phyloP scores from a whole-genome alignment of 2,113 vertebrate genomes.

The Protomyctophum bolini region DNA sequence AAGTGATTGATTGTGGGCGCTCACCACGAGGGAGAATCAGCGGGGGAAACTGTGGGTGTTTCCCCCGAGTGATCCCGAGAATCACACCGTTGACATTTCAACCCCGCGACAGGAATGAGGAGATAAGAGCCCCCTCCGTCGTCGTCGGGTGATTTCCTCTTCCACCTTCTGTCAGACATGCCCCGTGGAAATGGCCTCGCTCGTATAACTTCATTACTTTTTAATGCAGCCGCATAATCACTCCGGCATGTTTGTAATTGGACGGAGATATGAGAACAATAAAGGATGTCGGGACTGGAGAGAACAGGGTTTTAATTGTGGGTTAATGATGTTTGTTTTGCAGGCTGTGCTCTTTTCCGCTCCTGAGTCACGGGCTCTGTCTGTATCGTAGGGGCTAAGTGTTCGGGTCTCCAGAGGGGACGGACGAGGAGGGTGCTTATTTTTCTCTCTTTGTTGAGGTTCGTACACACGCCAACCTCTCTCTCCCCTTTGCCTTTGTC shows the following conservation, averaged over 20 bases:
- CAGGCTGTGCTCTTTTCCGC: constrained; percentile 50
- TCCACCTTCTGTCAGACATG: constrained; percentile 57
- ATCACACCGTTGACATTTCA: constrained; percentile 63
- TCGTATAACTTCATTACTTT: constrained; percentile 83
- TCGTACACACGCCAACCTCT: constrained; percentile 6
- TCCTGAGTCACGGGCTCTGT: constrained; percentile 63
- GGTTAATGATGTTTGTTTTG: constrained; percentile 84
- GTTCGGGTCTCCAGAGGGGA: constrained; percentile 48
- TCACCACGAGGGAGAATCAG: constrained; percentile 36
- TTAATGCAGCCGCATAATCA: constrained; percentile 82
- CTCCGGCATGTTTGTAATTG: constrained; percentile 75
- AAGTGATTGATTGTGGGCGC: constrained; percentile 54
- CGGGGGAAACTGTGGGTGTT: constrained; percentile 34
- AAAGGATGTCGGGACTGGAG: constrained; percentile 74
- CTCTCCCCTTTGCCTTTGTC: constrained; percentile 42
- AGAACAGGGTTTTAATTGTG: constrained; percentile 78
- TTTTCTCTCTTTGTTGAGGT: constrained; percentile 15
- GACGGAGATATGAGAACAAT: constrained; percentile 75
- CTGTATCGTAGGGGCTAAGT: constrained; percentile 58
- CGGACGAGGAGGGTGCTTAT: constrained; percentile 22
- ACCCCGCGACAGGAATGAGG: constrained; percentile 49
- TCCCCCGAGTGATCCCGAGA: constrained; percentile 32
- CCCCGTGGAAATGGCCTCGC: constrained; percentile 68
- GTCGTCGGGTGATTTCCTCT: constrained; percentile 12
- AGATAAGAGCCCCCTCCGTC: constrained; percentile 2